These are phyloP conservation scores for Anastrepha obliqua DNA, from an alignment of 1,140 invertebrate genomes.

Conservation along the genomic window DNA sequence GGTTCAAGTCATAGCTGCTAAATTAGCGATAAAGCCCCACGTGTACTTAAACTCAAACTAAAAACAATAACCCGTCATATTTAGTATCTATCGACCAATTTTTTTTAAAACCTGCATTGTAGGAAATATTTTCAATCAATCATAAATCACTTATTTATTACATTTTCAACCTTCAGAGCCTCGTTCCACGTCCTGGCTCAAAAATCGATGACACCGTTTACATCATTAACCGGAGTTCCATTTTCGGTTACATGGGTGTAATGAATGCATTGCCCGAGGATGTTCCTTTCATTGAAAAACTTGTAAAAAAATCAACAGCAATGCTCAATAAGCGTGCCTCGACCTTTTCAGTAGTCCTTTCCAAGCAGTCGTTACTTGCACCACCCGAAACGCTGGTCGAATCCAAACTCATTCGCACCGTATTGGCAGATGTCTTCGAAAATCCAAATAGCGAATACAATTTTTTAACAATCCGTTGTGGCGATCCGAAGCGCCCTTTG, in stretches of 20 bases:
- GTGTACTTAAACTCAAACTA: no score
- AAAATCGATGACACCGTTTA: constrained; percentile 50
- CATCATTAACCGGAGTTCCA: constrained; percentile 55
- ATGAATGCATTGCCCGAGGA: constrained; percentile 27
- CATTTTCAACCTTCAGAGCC: not conserved
- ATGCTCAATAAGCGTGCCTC: constrained; percentile 36
- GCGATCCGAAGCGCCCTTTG: constrained; percentile 60
- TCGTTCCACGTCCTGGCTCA: constrained; percentile 47
- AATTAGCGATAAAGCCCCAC: not conserved
- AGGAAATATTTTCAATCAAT: not conserved
- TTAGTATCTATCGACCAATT: no score
- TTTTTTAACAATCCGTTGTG: constrained; percentile 67
- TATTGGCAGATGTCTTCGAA: constrained; percentile 62
- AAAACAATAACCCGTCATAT: no score
- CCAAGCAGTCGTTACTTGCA: not conserved
- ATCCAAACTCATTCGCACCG: not conserved
- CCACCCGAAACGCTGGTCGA: not conserved
- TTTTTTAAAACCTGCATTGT: not conserved
- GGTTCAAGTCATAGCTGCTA: no score
- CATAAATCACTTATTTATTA: not conserved
- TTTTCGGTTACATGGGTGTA: constrained; percentile 53
- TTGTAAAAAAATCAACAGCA: not conserved
- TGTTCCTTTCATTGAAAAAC: constrained; percentile 21
- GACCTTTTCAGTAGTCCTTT: not conserved
- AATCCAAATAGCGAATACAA: constrained; percentile 61